Conservation (phyloP, 2,797 vertebrate genomes). For the Tiaroga cobitis region DNA sequence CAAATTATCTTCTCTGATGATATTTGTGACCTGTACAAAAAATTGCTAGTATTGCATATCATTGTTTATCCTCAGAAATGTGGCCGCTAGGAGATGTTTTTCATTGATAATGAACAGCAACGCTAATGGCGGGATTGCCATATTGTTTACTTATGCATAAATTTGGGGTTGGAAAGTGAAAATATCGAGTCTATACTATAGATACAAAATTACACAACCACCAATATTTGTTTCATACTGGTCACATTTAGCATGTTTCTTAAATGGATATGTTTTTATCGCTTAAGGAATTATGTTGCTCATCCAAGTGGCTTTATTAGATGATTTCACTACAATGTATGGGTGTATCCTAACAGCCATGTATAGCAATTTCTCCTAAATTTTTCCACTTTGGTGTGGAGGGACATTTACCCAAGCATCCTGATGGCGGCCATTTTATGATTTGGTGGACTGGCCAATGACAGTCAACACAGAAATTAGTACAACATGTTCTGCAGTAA, state of each 20-base stretch:
- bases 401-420: not conserved
- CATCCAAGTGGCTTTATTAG: not conserved
- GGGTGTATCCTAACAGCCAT: no score
- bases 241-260: not conserved
- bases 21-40: not conserved
- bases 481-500: not conserved
- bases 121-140: not conserved
- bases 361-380: not conserved
- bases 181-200: not conserved
- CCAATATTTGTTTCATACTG: not conserved
- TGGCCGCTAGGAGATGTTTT: not conserved
- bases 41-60: not conserved
- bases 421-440: slow-evolving; percentile 21
- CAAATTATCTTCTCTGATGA: not conserved
- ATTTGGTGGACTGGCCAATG: not conserved
- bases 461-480: not conserved
- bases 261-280: not conserved
- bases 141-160: not conserved
- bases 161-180: not conserved
- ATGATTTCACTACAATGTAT: not conserved
- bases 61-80: not conserved
- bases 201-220: not conserved
- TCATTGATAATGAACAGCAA: not conserved
- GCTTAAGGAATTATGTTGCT: not conserved
- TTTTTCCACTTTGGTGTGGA: not conserved